phyloP scores from a whole-genome alignment of 1,140 invertebrate genomes.

The Cardiocondyla obscurior region DNA sequence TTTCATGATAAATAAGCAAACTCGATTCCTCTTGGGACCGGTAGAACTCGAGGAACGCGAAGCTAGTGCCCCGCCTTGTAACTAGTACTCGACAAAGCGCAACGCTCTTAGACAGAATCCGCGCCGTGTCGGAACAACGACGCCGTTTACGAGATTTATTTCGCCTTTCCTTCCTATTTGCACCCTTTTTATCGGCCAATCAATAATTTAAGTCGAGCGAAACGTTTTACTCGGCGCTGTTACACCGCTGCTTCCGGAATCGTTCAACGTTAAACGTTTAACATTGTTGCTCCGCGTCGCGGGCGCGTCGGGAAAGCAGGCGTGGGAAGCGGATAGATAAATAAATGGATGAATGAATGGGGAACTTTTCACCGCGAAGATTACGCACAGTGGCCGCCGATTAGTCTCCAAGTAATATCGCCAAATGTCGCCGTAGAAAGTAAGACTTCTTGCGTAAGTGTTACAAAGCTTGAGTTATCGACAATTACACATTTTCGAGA shows the following conservation, averaged over 20 bases:
- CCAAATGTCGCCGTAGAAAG: constrained; percentile 57
- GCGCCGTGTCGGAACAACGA: neutral
- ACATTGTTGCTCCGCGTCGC: neutral
- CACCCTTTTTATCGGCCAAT: constrained; percentile 20
- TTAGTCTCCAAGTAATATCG: constrained; percentile 49
- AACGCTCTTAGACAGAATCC: constrained; percentile 67
- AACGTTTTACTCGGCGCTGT: neutral
- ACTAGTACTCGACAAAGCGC: constrained; percentile 69
- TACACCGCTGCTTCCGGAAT: constrained; percentile 42
- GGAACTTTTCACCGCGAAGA: constrained; percentile 31
- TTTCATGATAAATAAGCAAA: constrained; percentile 46
- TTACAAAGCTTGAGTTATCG: constrained; percentile 12
- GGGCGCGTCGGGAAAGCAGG: neutral
- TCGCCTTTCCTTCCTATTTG: constrained; percentile 33
- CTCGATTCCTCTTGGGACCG: constrained; percentile 24
- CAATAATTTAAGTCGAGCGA: neutral
- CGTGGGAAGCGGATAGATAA: neutral
- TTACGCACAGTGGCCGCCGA: constrained; percentile 26
- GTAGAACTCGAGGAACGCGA: constrained; percentile 1
- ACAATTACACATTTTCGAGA: neutral
- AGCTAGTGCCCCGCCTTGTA: constrained; percentile 51
- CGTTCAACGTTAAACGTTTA: too few relatives aligned
- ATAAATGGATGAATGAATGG: constrained; percentile 23
- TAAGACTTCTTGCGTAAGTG: constrained; percentile 61
- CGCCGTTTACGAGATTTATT: constrained; percentile 31